phyloP scores from a whole-genome alignment of 2,888 invertebrate genomes.

The Trissolcus japonicus region DNA sequence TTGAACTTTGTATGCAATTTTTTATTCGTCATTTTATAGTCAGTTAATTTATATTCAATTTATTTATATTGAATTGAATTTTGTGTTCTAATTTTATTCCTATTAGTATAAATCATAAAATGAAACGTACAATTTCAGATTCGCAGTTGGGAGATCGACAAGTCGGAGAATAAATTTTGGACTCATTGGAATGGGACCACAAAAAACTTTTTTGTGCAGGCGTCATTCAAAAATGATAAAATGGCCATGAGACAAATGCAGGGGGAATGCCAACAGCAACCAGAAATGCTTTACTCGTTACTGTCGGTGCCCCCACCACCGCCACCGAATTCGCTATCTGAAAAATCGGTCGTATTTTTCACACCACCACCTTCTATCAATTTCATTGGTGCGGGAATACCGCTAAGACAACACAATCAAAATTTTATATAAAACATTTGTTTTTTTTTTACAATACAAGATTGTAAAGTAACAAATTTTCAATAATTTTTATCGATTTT shows the following conservation, averaged over 20 bases:
- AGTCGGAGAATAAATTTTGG: constrained; percentile 98
- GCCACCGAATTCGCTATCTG: constrained; percentile 68
- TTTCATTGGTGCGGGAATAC: neutral
- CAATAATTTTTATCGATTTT: too few species aligned
- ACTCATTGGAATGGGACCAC: constrained; percentile 99
- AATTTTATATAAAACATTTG: too few species aligned
- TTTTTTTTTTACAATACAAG: too few species aligned
- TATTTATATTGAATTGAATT: neutral
- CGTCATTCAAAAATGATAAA: constrained; percentile 93
- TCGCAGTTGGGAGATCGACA: constrained; percentile 98
- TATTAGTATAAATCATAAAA: neutral
- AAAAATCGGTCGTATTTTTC: neutral
- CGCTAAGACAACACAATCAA: too few species aligned
- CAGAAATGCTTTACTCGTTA: constrained; percentile 76
- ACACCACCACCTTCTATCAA: neutral
- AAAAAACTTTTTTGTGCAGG: constrained; percentile 98
- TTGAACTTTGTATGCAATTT: too few species aligned
- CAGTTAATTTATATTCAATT: neutral
- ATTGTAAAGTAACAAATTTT: too few species aligned
- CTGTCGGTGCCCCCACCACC: constrained; percentile 80
- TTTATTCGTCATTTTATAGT: neutral
- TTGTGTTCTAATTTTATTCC: neutral
- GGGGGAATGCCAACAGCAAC: constrained; percentile 76
- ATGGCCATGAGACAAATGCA: constrained; percentile 79
- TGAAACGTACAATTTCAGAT: constrained; percentile 77